Evolutionary conservation across 2,113 vertebrate species (phyloP).

Genomic region (Silurus glanis): DNA sequence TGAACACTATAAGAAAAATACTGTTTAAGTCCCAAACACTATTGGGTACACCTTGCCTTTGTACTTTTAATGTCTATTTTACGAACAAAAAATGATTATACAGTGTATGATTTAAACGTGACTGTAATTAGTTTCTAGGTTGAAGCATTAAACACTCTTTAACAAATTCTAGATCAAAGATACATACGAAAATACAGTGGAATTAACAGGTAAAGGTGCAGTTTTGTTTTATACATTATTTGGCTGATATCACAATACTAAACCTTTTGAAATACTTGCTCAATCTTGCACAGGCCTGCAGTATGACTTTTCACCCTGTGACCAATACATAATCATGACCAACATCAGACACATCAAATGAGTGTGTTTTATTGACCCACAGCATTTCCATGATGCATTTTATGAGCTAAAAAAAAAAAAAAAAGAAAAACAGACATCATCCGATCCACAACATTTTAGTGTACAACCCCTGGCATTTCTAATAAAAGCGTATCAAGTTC

Average conservation of each 20-base stretch:
- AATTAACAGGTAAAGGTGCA: neutral
- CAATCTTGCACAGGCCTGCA: neutral
- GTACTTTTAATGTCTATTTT: neutral
- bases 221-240: neutral
- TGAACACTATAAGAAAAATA: neutral
- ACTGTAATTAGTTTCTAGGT: neutral
- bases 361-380: neutral
- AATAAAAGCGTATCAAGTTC: neutral
- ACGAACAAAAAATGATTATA: neutral
- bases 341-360: neutral
- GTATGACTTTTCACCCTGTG: neutral
- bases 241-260: neutral
- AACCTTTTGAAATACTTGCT: neutral
- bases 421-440: neutral
- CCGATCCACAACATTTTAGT: neutral
- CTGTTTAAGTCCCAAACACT: no score
- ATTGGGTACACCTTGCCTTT: neutral
- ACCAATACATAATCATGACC: neutral
- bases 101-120: neutral
- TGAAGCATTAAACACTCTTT: neutral
- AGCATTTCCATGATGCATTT: neutral
- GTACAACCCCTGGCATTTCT: neutral
- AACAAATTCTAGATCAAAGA: neutral
- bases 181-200: neutral
- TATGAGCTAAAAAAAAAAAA: neutral